Base-by-base conservation (phyloP, 92 coral and sea anemone genomes). In the Phenganax stokvisi region DNA sequence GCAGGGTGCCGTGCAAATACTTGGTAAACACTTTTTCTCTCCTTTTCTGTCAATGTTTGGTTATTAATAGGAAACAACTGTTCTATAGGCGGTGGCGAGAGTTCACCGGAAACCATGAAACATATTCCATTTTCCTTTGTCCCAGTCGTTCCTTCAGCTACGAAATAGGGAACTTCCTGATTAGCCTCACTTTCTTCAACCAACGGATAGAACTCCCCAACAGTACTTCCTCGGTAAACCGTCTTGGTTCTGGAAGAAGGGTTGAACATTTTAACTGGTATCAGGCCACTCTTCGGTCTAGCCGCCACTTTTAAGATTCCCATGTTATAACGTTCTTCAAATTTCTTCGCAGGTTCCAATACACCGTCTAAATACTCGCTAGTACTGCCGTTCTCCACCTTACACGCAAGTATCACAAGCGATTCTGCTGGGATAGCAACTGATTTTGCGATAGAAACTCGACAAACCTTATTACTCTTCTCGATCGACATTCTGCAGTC, bases 301-400 rank as follows among this genome's bases (percentile, higher is more conserved):
- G 85, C 51, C 58, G 25, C 80, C 76, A 81, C 84, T 71, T 70
- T 67, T 58, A 81, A 60, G 51, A 81, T 25, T 29, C 84, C 79
- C 9, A 70, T 6, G 44, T 51, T 52, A 58, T 81, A 81, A 52
- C 84, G 80, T 81, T 70, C 84, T 56, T 81, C 84, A 70, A 81
- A 81, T 47, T 72, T 67, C 56, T 54, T 55, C 1, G 64, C 60
- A 52, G 84, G 84, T 51, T 81, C 84, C 16, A 81, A 37, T 44
- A 81, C 84, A n/a, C 84, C 84, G 30, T 31, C 64, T 52, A 3
- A 47, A 31, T 37, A n/a, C 37, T 70, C 47, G 27, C 10, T 20
- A 17, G 52, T 15, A 53, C 62, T 51, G 13, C 77, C 84, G 63
- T 81, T 81, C 15, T 81, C 84, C 20, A 80, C 81, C 64, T 68